These are phyloP conservation scores for Leptothorax acervorum DNA, from an alignment of 2,888 invertebrate genomes.

Conservation along the genomic window DNA sequence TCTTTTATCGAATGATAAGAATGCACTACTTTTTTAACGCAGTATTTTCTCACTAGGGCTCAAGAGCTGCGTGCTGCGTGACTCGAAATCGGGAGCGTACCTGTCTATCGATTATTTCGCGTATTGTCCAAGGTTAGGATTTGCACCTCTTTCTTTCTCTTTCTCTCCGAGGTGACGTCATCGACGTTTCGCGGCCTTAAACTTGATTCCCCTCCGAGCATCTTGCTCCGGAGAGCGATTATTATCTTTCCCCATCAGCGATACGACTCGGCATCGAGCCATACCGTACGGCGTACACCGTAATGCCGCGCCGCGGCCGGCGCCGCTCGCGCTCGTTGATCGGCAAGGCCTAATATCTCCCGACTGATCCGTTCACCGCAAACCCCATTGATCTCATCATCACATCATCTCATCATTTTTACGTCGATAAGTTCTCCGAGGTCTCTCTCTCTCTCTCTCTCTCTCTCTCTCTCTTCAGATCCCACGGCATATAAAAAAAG, in stretches of 20 bases:
- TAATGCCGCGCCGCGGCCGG: too few relatives aligned
- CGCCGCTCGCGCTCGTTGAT: background rate
- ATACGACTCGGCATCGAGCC: background rate
- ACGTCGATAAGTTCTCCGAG: background rate
- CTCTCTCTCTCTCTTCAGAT: background rate
- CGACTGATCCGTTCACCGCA: conserved; percentile 2
- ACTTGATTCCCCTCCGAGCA: conserved; percentile 77
- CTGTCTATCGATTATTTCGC: conserved; percentile 62
- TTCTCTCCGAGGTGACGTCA: conserved; percentile 78
- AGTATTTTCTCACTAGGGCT: background rate
- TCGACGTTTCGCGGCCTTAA: conserved; percentile 83
- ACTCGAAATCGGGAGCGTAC: background rate
- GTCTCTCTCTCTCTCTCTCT: too few relatives aligned
- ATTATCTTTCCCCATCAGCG: conserved; percentile 37
- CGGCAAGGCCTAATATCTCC: background rate
- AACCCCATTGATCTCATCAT: background rate
- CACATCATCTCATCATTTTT: background rate
- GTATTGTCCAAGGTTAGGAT: conserved; percentile 82
- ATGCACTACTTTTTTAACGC: background rate
- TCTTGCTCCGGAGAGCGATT: conserved; percentile 24
- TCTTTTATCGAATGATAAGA: background rate
- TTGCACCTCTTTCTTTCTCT: conserved; percentile 63
- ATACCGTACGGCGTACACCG: background rate
- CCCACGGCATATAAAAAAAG: background rate
- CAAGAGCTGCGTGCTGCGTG: background rate